A percentile compares a stretch with the other conserved stretches of the same genome.
Conservation (phyloP, 2,888 invertebrate genomes). For the Teleiodes luculella region DNA sequence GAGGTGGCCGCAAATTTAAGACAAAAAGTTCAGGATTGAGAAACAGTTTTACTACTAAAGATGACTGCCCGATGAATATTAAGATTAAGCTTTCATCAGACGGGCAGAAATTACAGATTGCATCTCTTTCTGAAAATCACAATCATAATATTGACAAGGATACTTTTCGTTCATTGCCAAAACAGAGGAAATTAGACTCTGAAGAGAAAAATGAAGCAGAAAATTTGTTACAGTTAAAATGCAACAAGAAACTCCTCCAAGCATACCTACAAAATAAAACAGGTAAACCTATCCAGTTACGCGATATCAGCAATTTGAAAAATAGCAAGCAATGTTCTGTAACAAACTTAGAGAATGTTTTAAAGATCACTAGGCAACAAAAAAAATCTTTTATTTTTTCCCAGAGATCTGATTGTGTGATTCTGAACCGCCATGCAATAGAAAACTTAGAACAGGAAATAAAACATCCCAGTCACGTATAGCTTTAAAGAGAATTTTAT, state of each 20-base stretch:
- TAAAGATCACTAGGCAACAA: no score
- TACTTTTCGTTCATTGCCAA: conserved; percentile 4
- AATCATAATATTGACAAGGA: neutral
- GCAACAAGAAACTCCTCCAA: conserved; percentile 6
- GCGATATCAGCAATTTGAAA: no score
- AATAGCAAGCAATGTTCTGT: no score
- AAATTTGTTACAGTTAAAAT: neutral
- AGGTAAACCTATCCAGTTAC: no score
- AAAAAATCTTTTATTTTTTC: no score
- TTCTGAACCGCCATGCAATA: no score
- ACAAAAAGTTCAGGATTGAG: conserved; percentile 2
- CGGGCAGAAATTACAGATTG: conserved; percentile 4
- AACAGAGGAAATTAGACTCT: conserved; percentile 23
- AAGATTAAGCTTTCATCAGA: conserved; percentile 6
- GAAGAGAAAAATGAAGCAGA: conserved; percentile 16
- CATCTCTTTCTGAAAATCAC: conserved; percentile 5
- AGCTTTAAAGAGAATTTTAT: no score
- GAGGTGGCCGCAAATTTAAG: conserved; percentile 4
- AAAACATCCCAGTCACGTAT: no score
- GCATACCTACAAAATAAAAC: no score
- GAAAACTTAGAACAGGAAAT: no score
- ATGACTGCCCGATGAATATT: neutral
- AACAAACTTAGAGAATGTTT: no score
- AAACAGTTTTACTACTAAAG: neutral
- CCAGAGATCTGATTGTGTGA: no score